Evolutionary conservation across 1,140 invertebrate species (phyloP).

Genomic region (Leptoteleia sp.): DNA sequence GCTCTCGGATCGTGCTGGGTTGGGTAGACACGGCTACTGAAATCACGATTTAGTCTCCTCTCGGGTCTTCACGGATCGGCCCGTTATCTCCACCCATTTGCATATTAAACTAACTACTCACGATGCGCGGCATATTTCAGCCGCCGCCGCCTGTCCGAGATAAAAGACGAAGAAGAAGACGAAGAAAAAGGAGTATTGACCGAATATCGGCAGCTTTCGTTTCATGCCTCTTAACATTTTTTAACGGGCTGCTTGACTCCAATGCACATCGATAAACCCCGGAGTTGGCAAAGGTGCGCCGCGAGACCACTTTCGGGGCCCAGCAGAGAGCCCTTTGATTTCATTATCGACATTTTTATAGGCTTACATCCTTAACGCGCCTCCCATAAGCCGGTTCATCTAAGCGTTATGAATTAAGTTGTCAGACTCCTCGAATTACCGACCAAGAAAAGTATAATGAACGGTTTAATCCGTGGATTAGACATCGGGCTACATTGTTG

Average conservation of each 20-base stretch:
- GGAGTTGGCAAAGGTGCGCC: constrained; percentile 21
- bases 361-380: constrained; percentile 40
- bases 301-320: constrained; percentile 41
- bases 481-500: constrained; percentile 36
- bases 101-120: constrained; percentile 82
- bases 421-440: constrained; percentile 59
- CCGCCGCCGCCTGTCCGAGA: constrained; percentile 55
- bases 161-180: constrained; percentile 56
- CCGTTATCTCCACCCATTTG: constrained; percentile 80
- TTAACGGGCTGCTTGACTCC: constrained; percentile 68
- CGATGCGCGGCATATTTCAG: constrained; percentile 80
- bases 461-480: constrained; percentile 55
- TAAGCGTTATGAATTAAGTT: constrained; percentile 65
- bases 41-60: constrained; percentile 80
- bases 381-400: constrained; percentile 49
- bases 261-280: constrained; percentile 69
- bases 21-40: constrained; percentile 78
- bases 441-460: constrained; percentile 52
- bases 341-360: constrained; percentile 58
- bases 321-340: constrained; percentile 47
- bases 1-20: constrained; percentile 59
- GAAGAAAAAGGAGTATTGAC: constrained; percentile 52
- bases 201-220: constrained; percentile 62
- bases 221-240: constrained; percentile 63
- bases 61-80: constrained; percentile 77